Evolutionary conservation across 2,888 invertebrate species (phyloP).

Genomic region (Prionchulus punctatus): DNA sequence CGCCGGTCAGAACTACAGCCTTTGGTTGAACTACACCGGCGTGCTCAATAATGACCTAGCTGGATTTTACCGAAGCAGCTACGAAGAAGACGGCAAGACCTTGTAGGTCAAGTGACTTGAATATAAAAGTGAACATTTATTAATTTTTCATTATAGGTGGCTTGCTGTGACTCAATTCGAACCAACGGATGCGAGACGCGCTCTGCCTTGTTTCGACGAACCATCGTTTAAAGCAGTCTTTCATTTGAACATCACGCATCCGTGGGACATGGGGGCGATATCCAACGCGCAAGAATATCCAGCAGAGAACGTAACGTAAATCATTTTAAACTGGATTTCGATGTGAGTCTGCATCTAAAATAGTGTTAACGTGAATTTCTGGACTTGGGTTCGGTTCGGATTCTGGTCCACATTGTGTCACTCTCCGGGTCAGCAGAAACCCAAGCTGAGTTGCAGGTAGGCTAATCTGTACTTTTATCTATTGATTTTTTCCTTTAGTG

Average conservation of each 20-base stretch:
- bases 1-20: neutral
- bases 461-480: too few species aligned
- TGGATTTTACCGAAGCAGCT: neutral
- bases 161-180: neutral
- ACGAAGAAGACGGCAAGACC: neutral
- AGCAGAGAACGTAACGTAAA: slow-evolving; percentile 8
- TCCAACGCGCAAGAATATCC: slow-evolving; percentile 12
- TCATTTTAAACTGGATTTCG: too few species aligned
- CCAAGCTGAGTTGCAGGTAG: too few species aligned
- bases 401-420: too few species aligned
- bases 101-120: neutral
- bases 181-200: neutral
- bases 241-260: slow-evolving; percentile 21
- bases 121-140: too few species aligned
- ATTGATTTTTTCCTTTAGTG: too few species aligned
- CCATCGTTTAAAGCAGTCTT: neutral
- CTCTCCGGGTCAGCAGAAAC: too few species aligned
- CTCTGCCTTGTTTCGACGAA: slow-evolving; percentile 1
- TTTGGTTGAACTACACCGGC: neutral
- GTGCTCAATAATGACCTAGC: neutral
- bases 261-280: slow-evolving; percentile 13
- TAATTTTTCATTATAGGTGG: neutral
- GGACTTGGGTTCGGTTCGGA: too few species aligned
- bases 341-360: too few species aligned
- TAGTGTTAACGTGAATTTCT: too few species aligned